Percentiles rank a stretch among this genome's conserved stretches.
Evolutionary conservation across 2,113 vertebrate genomes (phyloP).

Genomic region (Heterotis niloticus): DNA sequence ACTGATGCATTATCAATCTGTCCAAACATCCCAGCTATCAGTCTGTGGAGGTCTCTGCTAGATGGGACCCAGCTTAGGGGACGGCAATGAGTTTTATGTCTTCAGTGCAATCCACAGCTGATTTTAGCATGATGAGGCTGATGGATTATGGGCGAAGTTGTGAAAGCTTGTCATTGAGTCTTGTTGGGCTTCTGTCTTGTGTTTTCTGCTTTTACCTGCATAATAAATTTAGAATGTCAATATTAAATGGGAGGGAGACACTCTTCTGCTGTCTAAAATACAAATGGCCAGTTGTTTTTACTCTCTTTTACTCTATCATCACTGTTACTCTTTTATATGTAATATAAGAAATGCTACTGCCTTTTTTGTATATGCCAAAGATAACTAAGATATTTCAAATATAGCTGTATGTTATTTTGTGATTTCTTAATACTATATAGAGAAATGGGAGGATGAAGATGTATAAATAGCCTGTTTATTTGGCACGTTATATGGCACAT

Average conservation of each 20-base stretch:
- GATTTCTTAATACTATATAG: background rate
- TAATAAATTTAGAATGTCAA: background rate
- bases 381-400: background rate
- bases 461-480: too few species aligned
- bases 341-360: background rate
- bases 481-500: too few species aligned
- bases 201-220: too few species aligned
- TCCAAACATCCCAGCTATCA: background rate
- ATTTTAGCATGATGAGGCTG: background rate
- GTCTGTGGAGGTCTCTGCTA: background rate
- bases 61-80: background rate
- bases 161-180: constrained; percentile 8
- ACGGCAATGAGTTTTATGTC: background rate
- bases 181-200: background rate
- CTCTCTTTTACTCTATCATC: background rate
- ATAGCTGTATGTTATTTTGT: background rate
- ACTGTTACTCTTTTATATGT: background rate
- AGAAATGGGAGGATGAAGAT: too few species aligned
- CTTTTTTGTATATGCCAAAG: background rate
- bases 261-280: background rate
- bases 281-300: background rate
- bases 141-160: background rate
- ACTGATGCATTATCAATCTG: background rate
- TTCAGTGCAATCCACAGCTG: background rate
- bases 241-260: background rate